These are phyloP conservation scores for Hirundichthys speculiger DNA, from an alignment of 2,113 vertebrate genomes.

Conservation along the genomic window DNA sequence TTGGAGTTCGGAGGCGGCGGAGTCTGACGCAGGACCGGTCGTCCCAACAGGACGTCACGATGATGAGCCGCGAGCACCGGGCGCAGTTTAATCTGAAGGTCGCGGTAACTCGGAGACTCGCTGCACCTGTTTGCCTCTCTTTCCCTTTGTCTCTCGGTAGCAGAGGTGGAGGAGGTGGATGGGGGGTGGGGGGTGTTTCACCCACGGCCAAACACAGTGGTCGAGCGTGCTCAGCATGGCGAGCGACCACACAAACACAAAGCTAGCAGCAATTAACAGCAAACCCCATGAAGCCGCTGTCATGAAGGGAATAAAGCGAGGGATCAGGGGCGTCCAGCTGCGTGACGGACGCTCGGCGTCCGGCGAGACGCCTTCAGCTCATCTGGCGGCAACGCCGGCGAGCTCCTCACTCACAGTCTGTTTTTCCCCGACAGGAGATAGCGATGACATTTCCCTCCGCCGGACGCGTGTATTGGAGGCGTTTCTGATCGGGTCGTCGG, in stretches of 20 bases:
- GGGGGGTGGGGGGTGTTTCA: slow-evolving; percentile 45
- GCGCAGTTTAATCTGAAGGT: slow-evolving; percentile 26
- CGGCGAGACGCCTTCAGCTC: slow-evolving; percentile 8
- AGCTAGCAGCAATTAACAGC: slow-evolving; percentile 67
- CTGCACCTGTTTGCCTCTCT: slow-evolving; percentile 29
- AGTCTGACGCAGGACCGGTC: too few relatives aligned
- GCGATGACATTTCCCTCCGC: background rate
- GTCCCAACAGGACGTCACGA: slow-evolving; percentile 11
- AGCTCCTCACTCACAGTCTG: background rate
- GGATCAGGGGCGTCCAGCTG: slow-evolving; percentile 49
- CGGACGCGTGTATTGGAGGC: background rate
- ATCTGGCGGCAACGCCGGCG: background rate
- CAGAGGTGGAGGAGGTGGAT: too few relatives aligned
- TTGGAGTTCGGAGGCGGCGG: slow-evolving; percentile 30
- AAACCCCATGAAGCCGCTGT: slow-evolving; percentile 55
- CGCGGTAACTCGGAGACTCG: slow-evolving; percentile 23
- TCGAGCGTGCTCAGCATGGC: slow-evolving; percentile 53
- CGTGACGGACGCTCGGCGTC: slow-evolving; percentile 61
- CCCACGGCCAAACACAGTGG: slow-evolving; percentile 47
- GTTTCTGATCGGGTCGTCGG: background rate
- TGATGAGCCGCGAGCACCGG: background rate
- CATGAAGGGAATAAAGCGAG: slow-evolving; percentile 60
- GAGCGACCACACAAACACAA: slow-evolving; percentile 21
- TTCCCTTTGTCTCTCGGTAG: background rate
- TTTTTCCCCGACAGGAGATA: background rate